Evolutionary conservation across 2,113 vertebrate genomes (phyloP), one percentile per base, ranked within the genome.

Genomic region (Macquaria australasica): DNA sequence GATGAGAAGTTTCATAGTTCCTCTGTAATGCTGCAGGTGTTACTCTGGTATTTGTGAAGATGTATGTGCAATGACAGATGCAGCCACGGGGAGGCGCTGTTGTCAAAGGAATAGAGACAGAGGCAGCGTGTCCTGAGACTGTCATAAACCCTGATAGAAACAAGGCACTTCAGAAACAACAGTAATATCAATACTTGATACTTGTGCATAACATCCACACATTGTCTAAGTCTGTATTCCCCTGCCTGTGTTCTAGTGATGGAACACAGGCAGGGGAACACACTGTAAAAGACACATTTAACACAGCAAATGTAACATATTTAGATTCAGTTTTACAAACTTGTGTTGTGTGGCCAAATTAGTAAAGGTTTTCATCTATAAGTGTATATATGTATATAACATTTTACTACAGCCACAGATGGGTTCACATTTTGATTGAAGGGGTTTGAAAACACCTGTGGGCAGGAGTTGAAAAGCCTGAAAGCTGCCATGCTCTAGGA

Each of bases 21-120:
- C 37, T 55, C 5, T 20, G 6, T 53, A 1, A 15, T 21, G 76
- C 72, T 50, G 31, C 56, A 78, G 66, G 63, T 48, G 79, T 16
- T 55, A 16, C 18, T 77, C 23, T 58, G 9, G 14, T 39, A 7
- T 45, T 50, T 69, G 28, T 45, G 43, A 23, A 56, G 51, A 48
- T 53, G 23, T 21, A 2, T 48, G 6, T 77, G 60, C 21, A 28
- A 45, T 48, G 31, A 56, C 23, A 10, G 4, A 51, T 70, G 23
- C 7, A 51, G 66, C 66, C 85, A 31, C 12, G 5, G 31, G 66
- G 60, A 59, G 87, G 82, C 28, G 9, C 64, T 84, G 56, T 73
- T 87, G 60, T 63, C 28, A 63, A 63, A 72, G n/a, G 11, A 50
- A 77, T 64, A 12, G 7, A 70, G 31, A 43, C 2, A 12, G 34